Evolutionary conservation across 37 sponge, comb jelly and placozoan genomes (phyloP).

Genomic region (Aplysina aerophoba): DNA sequence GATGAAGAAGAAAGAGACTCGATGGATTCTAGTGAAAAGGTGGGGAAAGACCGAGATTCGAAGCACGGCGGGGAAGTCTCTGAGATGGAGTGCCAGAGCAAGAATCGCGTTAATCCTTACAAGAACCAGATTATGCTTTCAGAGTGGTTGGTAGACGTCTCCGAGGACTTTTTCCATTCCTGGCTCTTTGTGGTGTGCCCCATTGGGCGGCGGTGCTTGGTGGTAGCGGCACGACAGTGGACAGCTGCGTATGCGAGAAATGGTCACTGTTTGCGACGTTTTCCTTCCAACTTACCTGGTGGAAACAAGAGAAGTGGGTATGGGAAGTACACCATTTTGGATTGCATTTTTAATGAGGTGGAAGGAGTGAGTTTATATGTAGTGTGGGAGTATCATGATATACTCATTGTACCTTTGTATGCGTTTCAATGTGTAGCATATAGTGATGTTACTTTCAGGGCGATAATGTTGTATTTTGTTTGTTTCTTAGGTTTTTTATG

Average conservation of each 20-base stretch:
- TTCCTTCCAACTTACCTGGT: slow-evolving; percentile 92
- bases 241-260: slow-evolving; percentile 81
- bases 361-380: background rate
- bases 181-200: slow-evolving; percentile 90
- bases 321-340: slow-evolving; percentile 74
- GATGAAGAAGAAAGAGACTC: slow-evolving; percentile 46
- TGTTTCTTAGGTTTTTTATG: slow-evolving; percentile 59
- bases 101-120: slow-evolving; percentile 56
- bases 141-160: slow-evolving; percentile 93
- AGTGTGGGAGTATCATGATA: too few species aligned
- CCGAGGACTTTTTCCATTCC: slow-evolving; percentile 73
- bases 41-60: slow-evolving; percentile 29
- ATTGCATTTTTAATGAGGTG: slow-evolving; percentile 77
- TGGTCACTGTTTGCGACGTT: slow-evolving; percentile 72
- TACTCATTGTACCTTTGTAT: too few species aligned
- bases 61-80: background rate
- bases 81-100: background rate
- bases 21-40: slow-evolving; percentile 24
- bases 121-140: slow-evolving; percentile 94
- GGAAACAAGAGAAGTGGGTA: slow-evolving; percentile 45
- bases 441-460: too few species aligned
- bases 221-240: slow-evolving; percentile 73
- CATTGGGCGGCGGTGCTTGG: slow-evolving; percentile 81
- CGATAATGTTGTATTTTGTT: too few species aligned
- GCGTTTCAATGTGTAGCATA: too few species aligned